phyloP scores from a whole-genome alignment of 2,113 vertebrate species.

The Sclerurus mexicanus region DNA sequence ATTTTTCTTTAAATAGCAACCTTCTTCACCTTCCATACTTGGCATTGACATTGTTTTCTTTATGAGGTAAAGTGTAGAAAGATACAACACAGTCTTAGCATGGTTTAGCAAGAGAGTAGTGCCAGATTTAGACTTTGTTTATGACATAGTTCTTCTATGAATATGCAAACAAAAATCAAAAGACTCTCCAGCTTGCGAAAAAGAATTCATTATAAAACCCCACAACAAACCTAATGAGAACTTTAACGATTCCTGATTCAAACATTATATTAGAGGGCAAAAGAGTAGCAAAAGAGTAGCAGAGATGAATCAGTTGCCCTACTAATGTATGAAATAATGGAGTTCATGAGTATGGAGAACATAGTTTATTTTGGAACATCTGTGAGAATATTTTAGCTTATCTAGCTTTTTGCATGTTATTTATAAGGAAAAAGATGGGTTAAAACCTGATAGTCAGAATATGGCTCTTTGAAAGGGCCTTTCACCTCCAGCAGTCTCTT shows the following conservation, averaged over 20 bases:
- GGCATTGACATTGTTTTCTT: conserved; percentile 57
- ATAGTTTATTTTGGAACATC: neutral
- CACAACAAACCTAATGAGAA: conserved; percentile 63
- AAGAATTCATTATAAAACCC: conserved; percentile 62
- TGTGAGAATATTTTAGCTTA: neutral
- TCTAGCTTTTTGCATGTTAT: neutral
- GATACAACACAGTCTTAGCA: conserved; percentile 10
- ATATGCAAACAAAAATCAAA: conserved; percentile 68
- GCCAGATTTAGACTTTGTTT: conserved; percentile 66
- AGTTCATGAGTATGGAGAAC: neutral
- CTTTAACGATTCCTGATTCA: conserved; percentile 41
- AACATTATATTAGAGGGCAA: conserved; percentile 43
- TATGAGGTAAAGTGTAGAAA: conserved; percentile 36
- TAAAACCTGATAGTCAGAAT: neutral
- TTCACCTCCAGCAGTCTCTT: neutral
- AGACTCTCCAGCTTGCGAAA: conserved; percentile 36
- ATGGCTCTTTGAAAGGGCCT: neutral
- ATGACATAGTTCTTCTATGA: conserved; percentile 59
- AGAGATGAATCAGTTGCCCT: conserved; percentile 19
- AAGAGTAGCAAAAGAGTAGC: conserved; percentile 10
- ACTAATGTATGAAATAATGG: neutral
- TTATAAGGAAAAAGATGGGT: neutral
- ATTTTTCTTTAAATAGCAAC: conserved; percentile 41
- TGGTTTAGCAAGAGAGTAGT: conserved; percentile 17
- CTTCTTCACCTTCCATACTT: conserved; percentile 39